Evolutionary conservation across 92 coral and sea anemone species (phyloP).

Genomic region (Muricea muricata): DNA sequence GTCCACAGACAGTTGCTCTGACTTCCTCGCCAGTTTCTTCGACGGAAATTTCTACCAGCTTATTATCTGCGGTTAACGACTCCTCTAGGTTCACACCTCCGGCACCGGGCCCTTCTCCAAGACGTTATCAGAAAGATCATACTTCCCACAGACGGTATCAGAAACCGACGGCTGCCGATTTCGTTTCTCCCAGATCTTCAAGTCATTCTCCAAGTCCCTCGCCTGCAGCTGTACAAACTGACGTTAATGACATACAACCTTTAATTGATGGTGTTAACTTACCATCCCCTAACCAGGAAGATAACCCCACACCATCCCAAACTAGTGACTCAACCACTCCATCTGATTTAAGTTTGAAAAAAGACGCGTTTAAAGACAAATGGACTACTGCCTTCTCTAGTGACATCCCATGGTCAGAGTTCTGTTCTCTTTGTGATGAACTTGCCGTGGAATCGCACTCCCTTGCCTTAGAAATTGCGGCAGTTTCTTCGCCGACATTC

Average conservation of each 20-base stretch:
- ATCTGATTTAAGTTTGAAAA: neutral
- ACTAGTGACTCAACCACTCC: neutral
- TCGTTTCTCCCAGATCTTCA: neutral
- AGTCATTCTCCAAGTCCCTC: neutral
- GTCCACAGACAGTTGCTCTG: neutral
- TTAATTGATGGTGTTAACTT: neutral
- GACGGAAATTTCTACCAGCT: neutral
- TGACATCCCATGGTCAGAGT: constrained; percentile 1
- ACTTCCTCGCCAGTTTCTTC: constrained; percentile 1
- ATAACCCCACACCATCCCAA: neutral
- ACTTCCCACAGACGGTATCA: neutral
- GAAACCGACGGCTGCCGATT: neutral
- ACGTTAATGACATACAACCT: neutral
- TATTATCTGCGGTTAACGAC: neutral
- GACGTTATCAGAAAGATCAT: neutral
- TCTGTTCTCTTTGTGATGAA: neutral
- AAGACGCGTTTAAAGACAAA: neutral
- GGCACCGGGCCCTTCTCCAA: neutral
- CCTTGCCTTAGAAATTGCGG: neutral
- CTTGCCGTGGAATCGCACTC: neutral
- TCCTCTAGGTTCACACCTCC: neutral
- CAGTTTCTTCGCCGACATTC: neutral
- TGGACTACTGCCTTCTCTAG: neutral
- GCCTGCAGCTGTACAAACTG: neutral
- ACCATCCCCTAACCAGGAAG: neutral